Base-by-base conservation (phyloP, 2,888 invertebrate genomes). In the Tetrapedia diversipes region DNA sequence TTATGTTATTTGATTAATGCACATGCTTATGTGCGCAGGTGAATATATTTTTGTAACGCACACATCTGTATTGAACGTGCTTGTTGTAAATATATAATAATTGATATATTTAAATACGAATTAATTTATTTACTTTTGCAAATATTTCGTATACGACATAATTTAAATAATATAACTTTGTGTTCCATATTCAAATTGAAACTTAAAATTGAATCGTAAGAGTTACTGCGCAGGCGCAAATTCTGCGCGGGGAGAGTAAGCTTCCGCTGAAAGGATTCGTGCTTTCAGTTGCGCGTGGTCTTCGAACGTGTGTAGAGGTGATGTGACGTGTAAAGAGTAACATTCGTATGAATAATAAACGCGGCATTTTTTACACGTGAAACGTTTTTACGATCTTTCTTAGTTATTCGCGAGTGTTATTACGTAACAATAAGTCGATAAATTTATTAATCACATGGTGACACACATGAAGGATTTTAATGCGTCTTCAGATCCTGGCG, bases 41-140 rank as follows among this genome's bases (percentile, higher is more conserved):
- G 64, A 60, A 81, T 84, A 84, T 85, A 86, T 85, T 86, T 85
- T 86, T 85, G 73, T 86, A 86, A 76, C 60, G 69, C 69, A 81
- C 81, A 81, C 66, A 78, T 77, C 59, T 80, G 68, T 77, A 68
- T 74, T 56, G 59, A 29, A 49, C 34, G 45, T 73, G 59, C 39
- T 79, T 80, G 34, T 68, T 81, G 72, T 84, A 81, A 79, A 83
- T 81, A 81, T 47, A 74, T 51, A 27, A 49, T 45, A 60, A 60
- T 14, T 29, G 24, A 47, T 71, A 65, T 45, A 24, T 70, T 64
- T 56, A 22, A 56, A 68, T 34, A 19, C 37, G 16, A 27, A 41
- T 49, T 19, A 1, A 49, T 41, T 53, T 39, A 24, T 29, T 49
- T 32, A 27, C 24, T 43, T 32, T 57, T 41, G 24, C 24, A 22